Base-by-base conservation (phyloP, 1,140 invertebrate species). In the Nasonia giraulti region DNA sequence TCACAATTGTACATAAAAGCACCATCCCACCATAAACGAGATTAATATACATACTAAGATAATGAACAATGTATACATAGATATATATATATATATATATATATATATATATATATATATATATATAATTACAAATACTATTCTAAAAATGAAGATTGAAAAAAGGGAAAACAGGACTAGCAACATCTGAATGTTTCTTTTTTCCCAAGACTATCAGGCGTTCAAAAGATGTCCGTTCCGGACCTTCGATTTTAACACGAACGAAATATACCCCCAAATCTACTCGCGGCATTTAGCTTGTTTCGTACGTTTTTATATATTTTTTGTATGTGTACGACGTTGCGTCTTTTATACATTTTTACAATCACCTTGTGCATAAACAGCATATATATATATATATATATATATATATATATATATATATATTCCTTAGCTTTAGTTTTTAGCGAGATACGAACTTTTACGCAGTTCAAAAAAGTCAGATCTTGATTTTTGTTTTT, bases 1-100 rank as follows among this genome's bases (percentile, higher is more conserved):
- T 91, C 89, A 89, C 91, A 87, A 90, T 88, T 93, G 92, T 93
- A 93, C 87, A 93, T 93, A 93, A 90, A 90, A 90, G 90, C 90
- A 92, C 90, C 89, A 89, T 91, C 87, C 74, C 91, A 90, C 91
- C 90, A 90, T 90, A 88, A 90, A 89, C 85, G 89, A 88, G 87
- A 91, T 90, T 91, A 90, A 91, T 87, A 89, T 88, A 91, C 80
- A 90, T 88, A 91, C 87, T 89, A 86, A 87, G 27, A 82, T 86
- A 87, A 89, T 87, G 80, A 81, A 89, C 85, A 85, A 87, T 87
- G 85, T 90, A 89, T 88, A 88, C 66, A 89, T 86, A 89, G 75
- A 88, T 40, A 44, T 44, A 44, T 90, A 90, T 40, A 44, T 44
- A 44, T 90, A 90, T 40, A 44, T 44, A 44, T 90, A 90, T 40